phyloP scores from a whole-genome alignment of 2,113 vertebrate genomes.

The Phoxinus phoxinus region DNA sequence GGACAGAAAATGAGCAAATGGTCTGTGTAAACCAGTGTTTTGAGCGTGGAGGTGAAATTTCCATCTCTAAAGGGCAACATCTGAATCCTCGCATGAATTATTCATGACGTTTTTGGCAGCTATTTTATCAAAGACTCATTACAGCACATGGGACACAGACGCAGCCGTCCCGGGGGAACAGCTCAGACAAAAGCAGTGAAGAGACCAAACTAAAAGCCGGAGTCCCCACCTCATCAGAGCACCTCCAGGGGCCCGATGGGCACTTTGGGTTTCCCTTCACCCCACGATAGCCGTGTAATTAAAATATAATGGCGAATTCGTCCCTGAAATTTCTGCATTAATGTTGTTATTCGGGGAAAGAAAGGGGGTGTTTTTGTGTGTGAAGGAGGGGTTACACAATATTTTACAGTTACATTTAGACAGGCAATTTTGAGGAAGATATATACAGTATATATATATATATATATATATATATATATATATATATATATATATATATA shows the following conservation, averaged over 20 bases:
- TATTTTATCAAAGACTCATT: constrained; percentile 75
- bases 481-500: no score
- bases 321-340: constrained; percentile 34
- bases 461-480: no score
- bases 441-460: neutral
- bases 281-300: constrained; percentile 63
- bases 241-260: constrained; percentile 63
- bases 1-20: constrained; percentile 35
- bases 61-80: constrained; percentile 69
- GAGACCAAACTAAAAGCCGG: constrained; percentile 45
- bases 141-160: constrained; percentile 68
- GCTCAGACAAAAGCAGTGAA: constrained; percentile 66
- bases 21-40: constrained; percentile 26
- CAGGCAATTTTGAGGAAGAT: neutral
- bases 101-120: constrained; percentile 75
- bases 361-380: neutral
- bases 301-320: constrained; percentile 57
- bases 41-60: constrained; percentile 65
- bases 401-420: neutral
- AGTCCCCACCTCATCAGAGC: constrained; percentile 37
- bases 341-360: neutral
- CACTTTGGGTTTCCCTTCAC: constrained; percentile 51
- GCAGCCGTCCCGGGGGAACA: constrained; percentile 43
- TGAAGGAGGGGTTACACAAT: neutral
- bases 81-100: constrained; percentile 68